Base-by-base conservation (phyloP, 2,888 invertebrate genomes). In the Troilus luridus region DNA sequence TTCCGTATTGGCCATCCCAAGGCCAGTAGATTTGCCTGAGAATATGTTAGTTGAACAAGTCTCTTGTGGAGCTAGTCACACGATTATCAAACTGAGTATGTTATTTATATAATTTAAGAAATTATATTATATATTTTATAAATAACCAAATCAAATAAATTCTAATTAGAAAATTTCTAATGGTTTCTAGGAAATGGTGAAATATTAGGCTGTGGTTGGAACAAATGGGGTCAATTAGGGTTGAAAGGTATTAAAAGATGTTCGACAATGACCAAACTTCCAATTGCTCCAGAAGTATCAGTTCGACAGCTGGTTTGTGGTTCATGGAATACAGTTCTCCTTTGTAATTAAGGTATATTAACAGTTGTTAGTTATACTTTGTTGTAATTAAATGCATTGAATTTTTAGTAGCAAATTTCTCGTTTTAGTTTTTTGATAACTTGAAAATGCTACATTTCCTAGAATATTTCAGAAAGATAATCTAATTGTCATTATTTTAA, bases 171-270 rank as follows among this genome's bases (percentile, higher is more conserved):
- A 85, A 0, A 10, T 58, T 19, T 88, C 8, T 58, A 1, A n/a
- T 59, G 21, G 11, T 59, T 94, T 94, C 90, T 93, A 95, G 96
- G 96, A 92, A 95, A 96, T 93, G 95, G 96, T 24, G 94, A 95
- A 64, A 93, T 98, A 21, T 97, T 96, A 96, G 96, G 97, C 0
- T 95, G 96, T 93, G 98, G 98, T 21, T 97, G 96, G 95, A 98
- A 98, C 94, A 96, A 96, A 93, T 97, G 98, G 94, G 97, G 97
- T 1, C 98, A 98, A 93, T 94, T 98, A 88, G 97, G 96, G 14
- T 93, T 93, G 62, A 88, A 93, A 2, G 92, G 92, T 19, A 91
- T 92, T 27, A 91, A 92, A 7, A 91, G 91, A 58, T 91, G 92
- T 14, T 89, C 91, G 17, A 21, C 81, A 12, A 92, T 93, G 91